A percentile compares a stretch with the other conserved stretches of the same genome.
phyloP scores from a whole-genome alignment of 2,113 vertebrate species.

The Pangasianodon gigas region DNA sequence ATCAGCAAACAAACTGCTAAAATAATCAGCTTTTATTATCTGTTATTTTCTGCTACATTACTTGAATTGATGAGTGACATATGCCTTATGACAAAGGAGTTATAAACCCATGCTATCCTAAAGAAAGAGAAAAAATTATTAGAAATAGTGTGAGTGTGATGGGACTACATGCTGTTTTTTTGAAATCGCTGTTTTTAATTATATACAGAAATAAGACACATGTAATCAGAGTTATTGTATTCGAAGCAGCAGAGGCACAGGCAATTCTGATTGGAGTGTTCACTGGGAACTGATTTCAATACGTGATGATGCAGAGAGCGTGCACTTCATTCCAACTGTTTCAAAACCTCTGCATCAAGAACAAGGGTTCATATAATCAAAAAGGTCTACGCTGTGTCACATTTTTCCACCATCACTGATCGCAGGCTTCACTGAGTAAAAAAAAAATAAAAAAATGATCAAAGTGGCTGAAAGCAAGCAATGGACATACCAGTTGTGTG shows the following conservation, averaged over 20 bases:
- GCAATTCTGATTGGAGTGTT: neutral
- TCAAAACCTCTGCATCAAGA: neutral
- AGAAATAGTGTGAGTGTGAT: neutral
- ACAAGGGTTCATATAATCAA: neutral
- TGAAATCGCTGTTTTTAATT: neutral
- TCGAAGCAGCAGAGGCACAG: neutral
- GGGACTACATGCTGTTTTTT: neutral
- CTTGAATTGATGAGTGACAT: neutral
- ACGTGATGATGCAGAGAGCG: neutral
- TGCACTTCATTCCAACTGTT: neutral
- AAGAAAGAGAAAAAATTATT: neutral
- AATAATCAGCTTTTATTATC: neutral
- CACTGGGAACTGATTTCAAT: neutral
- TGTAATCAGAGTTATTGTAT: neutral
- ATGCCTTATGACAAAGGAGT: neutral
- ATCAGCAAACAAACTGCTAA: neutral
- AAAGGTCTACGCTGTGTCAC: neutral
- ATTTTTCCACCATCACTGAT: neutral
- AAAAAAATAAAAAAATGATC: neutral
- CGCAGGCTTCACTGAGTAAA: neutral
- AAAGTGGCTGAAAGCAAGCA: neutral
- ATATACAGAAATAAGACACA: neutral
- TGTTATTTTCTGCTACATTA: neutral
- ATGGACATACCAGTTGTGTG: neutral
- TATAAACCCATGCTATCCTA: neutral